Percentiles rank a stretch among this genome's conserved stretches.
Evolutionary conservation across 2,888 invertebrate species (phyloP).

Genomic region (Caenorhabditis parvicauda): DNA sequence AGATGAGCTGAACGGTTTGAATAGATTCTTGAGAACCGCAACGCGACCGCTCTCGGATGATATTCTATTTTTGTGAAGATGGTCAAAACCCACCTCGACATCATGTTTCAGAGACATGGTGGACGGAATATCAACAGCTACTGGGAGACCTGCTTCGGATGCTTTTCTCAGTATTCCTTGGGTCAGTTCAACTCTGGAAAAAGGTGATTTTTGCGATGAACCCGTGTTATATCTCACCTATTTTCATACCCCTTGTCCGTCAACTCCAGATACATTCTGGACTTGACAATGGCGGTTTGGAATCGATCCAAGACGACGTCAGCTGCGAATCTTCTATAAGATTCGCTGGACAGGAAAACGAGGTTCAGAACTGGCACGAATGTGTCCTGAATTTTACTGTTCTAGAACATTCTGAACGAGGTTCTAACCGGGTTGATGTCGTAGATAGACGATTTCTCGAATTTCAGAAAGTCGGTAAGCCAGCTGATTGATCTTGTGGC

Average conservation of each 20-base stretch:
- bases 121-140: slow-evolving; percentile 52
- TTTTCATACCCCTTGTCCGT: slow-evolving; percentile 50
- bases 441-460: slow-evolving; percentile 57
- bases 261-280: slow-evolving; percentile 60
- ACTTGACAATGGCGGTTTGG: slow-evolving; percentile 48
- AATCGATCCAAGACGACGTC: slow-evolving; percentile 55
- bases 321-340: slow-evolving; percentile 47
- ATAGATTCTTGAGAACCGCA: no score
- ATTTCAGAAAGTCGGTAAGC: slow-evolving; percentile 58
- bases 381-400: slow-evolving; percentile 47
- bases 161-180: slow-evolving; percentile 35
- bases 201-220: neutral
- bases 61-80: no score
- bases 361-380: slow-evolving; percentile 61
- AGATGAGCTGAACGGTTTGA: slow-evolving; percentile 21
- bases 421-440: slow-evolving; percentile 51
- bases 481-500: slow-evolving; percentile 56
- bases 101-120: slow-evolving; percentile 58
- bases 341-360: slow-evolving; percentile 55
- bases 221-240: slow-evolving; percentile 20
- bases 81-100: slow-evolving; percentile 31
- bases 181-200: slow-evolving; percentile 5
- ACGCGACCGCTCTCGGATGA: no score
- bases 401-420: neutral
- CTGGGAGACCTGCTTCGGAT: slow-evolving; percentile 38